Percentiles rank a stretch among this genome's conserved stretches.
phyloP scores from a whole-genome alignment of 2,888 invertebrate species.

The Eupithecia tripunctaria region DNA sequence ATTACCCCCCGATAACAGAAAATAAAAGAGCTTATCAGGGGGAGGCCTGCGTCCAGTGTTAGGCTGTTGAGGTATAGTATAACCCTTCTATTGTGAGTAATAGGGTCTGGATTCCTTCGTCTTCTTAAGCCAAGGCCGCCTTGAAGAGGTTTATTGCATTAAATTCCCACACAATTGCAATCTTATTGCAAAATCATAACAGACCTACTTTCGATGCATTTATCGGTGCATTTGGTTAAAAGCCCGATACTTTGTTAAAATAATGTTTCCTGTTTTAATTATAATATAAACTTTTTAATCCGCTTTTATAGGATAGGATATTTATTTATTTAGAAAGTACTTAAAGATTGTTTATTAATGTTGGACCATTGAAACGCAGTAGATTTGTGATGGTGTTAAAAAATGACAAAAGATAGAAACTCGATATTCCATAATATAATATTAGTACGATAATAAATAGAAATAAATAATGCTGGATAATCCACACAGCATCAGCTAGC shows the following conservation, averaged over 20 bases:
- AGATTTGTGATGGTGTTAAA: too few species aligned
- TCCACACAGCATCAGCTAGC: too few species aligned
- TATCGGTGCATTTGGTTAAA: neutral
- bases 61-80: too few species aligned
- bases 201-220: slow-evolving; percentile 7
- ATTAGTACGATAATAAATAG: too few species aligned
- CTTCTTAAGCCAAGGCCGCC: neutral
- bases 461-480: too few species aligned
- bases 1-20: too few species aligned
- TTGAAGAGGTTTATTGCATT: neutral
- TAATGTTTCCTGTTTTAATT: neutral
- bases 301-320: neutral
- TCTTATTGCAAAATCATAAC: neutral
- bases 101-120: neutral
- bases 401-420: too few species aligned
- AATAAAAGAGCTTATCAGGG: neutral
- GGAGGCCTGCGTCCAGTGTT: neutral
- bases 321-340: too few species aligned
- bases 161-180: neutral
- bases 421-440: too few species aligned
- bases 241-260: neutral
- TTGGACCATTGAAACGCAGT: too few species aligned
- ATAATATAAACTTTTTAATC: neutral
- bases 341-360: too few species aligned
- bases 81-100: neutral